These are phyloP conservation scores for Ctena decussata DNA, from an alignment of 2,888 invertebrate species.

Conservation along the genomic window DNA sequence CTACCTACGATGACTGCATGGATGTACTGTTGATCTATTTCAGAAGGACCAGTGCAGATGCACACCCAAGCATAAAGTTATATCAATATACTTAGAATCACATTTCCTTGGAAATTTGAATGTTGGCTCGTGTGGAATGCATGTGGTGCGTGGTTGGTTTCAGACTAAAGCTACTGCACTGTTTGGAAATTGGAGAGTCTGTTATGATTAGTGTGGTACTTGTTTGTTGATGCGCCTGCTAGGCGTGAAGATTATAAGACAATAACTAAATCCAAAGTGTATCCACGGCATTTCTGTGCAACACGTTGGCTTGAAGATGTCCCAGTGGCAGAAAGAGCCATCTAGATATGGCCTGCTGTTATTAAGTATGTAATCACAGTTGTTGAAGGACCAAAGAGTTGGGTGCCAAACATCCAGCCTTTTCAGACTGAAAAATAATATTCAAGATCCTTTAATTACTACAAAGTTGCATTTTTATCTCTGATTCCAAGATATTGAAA, in stretches of 20 bases:
- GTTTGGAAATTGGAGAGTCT: background rate
- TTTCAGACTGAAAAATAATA: no score
- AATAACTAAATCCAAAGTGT: no score
- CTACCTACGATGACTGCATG: background rate
- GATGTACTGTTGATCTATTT: background rate
- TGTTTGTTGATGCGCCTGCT: no score
- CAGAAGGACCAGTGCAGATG: background rate
- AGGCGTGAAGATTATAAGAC: no score
- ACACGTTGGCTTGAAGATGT: background rate
- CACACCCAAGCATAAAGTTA: no score
- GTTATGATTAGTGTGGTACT: background rate
- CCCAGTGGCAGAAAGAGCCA: constrained; percentile 23
- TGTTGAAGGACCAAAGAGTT: no score
- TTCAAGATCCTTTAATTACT: no score
- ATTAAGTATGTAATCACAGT: constrained; percentile 27
- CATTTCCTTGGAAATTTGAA: no score
- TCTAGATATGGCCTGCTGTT: constrained; percentile 30
- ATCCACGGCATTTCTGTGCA: background rate
- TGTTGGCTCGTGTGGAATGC: background rate
- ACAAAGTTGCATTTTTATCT: no score
- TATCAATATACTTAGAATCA: no score
- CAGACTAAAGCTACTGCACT: background rate
- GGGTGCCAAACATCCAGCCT: no score
- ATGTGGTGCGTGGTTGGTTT: background rate
- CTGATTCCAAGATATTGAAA: no score